Conservation (phyloP, 2,797 vertebrate species). For the Chlorospingus semifuscus region DNA sequence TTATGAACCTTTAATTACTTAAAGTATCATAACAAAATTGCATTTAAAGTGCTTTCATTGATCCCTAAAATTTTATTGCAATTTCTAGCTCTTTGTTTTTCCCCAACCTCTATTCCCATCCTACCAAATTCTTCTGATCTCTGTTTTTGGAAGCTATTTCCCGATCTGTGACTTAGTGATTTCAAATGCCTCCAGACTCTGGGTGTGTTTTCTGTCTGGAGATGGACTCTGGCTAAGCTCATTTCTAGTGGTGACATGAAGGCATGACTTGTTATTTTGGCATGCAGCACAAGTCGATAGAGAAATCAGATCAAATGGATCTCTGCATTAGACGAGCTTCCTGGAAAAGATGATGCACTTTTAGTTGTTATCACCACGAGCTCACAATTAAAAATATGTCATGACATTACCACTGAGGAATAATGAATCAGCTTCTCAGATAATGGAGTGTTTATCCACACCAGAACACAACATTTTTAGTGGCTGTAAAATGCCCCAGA, state of each 20-base stretch:
- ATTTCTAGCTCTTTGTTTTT: background rate
- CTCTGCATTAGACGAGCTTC: conserved; percentile 29
- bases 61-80: background rate
- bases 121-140: background rate
- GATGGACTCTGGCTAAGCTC: conserved; percentile 51
- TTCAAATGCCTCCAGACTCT: conserved; percentile 28
- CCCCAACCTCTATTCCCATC: background rate
- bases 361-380: conserved; percentile 38
- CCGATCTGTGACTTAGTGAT: background rate
- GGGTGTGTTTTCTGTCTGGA: conserved; percentile 51
- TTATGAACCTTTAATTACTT: background rate
- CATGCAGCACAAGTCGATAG: conserved; percentile 17
- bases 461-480: background rate
- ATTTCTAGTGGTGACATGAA: conserved; percentile 41
- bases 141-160: background rate
- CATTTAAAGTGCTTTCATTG: background rate
- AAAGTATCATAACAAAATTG: background rate
- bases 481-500: background rate
- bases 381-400: conserved; percentile 41
- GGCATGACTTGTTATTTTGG: conserved; percentile 57
- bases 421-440: conserved; percentile 50
- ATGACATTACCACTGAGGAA: conserved; percentile 17
- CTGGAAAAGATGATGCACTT: conserved; percentile 58
- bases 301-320: conserved; percentile 61
- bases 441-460: background rate